Percentiles rank a stretch among this genome's conserved stretches.
phyloP scores from a whole-genome alignment of 2,113 vertebrate genomes.

The Rhadina sibilatrix region DNA sequence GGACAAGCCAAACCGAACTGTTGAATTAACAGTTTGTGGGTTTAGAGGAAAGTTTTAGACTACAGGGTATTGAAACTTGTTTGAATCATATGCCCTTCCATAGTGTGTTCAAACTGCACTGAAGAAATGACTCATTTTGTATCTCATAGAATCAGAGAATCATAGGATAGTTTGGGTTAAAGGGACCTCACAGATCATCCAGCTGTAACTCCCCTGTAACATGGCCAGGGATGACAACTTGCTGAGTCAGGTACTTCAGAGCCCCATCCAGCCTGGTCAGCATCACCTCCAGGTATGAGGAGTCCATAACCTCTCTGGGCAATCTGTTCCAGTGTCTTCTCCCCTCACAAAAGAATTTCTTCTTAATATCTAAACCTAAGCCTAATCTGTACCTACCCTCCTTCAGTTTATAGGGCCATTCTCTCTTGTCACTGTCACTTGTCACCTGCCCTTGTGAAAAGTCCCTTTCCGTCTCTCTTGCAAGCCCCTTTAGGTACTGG shows the following conservation, averaged over 20 bases:
- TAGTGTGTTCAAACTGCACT: not conserved
- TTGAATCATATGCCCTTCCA: not conserved
- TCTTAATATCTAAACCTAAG: not conserved
- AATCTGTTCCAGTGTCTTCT: not conserved
- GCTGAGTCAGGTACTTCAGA: not conserved
- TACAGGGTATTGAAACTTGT: not conserved
- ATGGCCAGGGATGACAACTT: not conserved
- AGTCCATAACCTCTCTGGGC: not conserved
- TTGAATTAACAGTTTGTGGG: not conserved
- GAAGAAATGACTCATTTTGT: not conserved
- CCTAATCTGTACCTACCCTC: no score
- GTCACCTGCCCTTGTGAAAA: not conserved
- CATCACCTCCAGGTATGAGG: not conserved
- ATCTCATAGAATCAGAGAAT: not conserved
- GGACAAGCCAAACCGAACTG: not conserved
- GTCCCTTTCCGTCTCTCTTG: not conserved
- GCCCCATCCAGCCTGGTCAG: not conserved
- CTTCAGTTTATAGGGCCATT: not conserved
- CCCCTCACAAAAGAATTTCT: not conserved
- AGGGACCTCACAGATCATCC: not conserved
- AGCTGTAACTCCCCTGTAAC: rapidly evolving
- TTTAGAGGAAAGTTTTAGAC: not conserved
- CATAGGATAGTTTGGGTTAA: not conserved
- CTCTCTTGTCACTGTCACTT: not conserved
- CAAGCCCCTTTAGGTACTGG: not conserved